phyloP scores from a whole-genome alignment of 1,140 invertebrate genomes.

The Holcopasites calliopsidis region DNA sequence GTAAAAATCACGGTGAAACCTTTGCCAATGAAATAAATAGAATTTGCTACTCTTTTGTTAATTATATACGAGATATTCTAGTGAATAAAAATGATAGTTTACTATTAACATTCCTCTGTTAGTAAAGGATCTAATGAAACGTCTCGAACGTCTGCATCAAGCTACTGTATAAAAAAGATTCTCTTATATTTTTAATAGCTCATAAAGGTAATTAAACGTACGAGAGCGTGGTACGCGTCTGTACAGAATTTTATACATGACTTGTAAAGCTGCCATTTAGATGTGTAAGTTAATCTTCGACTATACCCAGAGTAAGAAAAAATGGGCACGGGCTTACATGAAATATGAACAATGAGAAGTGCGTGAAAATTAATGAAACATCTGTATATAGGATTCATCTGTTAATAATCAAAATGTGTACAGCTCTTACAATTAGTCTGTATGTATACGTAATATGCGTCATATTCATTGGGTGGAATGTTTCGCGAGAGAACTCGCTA shows the following conservation, averaged over 20 bases:
- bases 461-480: conserved; percentile 23
- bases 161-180: not conserved
- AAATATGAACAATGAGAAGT: conserved; percentile 7
- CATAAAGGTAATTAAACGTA: not conserved
- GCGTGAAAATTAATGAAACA: conserved; percentile 10
- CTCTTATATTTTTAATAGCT: not conserved
- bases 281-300: conserved; percentile 29
- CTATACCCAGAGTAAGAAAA: conserved; percentile 49
- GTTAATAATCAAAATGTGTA: conserved; percentile 44
- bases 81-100: no score
- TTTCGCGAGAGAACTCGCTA: conserved; percentile 17
- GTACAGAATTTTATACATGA: conserved; percentile 59
- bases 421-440: conserved; percentile 23
- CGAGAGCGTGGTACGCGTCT: not conserved
- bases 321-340: not conserved
- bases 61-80: no score
- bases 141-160: no score
- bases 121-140: not conserved
- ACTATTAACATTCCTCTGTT: no score
- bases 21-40: no score
- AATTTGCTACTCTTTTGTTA: no score
- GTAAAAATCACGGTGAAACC: no score
- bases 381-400: conserved; percentile 37
- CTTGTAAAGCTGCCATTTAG: conserved; percentile 62
- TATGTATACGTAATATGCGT: conserved; percentile 16